Evolutionary conservation across 2,113 vertebrate genomes (phyloP), one percentile per base, ranked within the genome.

Genomic region (Tonatia bakeri): DNA sequence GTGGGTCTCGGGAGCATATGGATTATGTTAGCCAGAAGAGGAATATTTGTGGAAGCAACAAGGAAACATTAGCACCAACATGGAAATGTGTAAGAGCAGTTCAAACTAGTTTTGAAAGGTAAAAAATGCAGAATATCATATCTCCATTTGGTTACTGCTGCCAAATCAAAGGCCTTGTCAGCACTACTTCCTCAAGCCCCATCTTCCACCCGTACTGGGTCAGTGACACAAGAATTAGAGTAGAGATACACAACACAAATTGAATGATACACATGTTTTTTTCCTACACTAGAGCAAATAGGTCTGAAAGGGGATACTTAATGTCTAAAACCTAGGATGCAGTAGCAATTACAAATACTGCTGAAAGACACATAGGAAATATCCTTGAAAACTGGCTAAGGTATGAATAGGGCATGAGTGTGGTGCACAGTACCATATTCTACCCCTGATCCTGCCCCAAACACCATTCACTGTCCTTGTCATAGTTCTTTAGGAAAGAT

Each of bases 1-100:
- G 4, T 80, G 19, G 1, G 33, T 33, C 26, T 43, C 2, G 1
- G 3, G 31, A 54, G 0, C 15, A 12, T 7, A 52, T 5, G 1
- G 8, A 50, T 10, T 54, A 6, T 92, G 11, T 19, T 90, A 24
- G 17, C 43, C 88, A 85, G 59, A 88, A 87, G 47, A 95, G 4
- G 6, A 92, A 86, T 33, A 80, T 0, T 17, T 75, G 19, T 47
- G 38, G 24, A 67, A 87, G 6, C 52, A 93, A 67, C 17, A 82
- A 79, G 50, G 59, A 90, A 75, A 61, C 28, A 59, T 59, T 79
- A 45, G 19, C 24, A 87, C 5, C 16, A 40, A 79, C 4, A 16
- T 3, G 13, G 52, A 90, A 77, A 24, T 77, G 13, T 72, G 16
- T 64, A 89, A 84, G n/a, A 84, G 28, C 10, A 4, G 36, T 72